Base-by-base conservation (phyloP, 2,888 invertebrate species). In the Rhodophaea formosa region DNA sequence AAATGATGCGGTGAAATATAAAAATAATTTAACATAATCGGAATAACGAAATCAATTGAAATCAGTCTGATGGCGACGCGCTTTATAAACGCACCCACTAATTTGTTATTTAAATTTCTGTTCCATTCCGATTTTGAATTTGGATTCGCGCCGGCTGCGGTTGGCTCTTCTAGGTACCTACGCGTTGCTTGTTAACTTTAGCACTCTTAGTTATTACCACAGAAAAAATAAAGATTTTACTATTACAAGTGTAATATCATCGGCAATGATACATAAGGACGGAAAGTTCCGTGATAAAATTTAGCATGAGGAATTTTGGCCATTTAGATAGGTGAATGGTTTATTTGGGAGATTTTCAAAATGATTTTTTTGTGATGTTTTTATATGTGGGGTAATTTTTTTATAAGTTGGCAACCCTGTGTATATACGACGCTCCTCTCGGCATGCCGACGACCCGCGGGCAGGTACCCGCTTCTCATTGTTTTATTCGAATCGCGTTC, bases 71-170 rank as follows among this genome's bases (percentile, higher is more conserved):
- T 78, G 77, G 74, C 77, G 75, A 78, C 82, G 84, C 78, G 81
- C 79, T 79, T 82, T 79, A 75, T 77, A 78, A 81, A 80, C 81
- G 79, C 80, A 79, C 79, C 79, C 77, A 81, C 81, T 82, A 80
- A 88, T 88, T 87, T 87, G 88, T 84, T 86, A 88, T 87, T 88
- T 84, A 86, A 86, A 88, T 87, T 82, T 77, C 72, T 79, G 76
- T 80, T 79, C 82, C 75, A 80, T 84, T 83, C 82, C 80, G 80
- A 82, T 87, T 86, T 87, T 79, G 81, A 81, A 80, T 84, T 81
- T 70, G 76, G 75, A 79, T 80, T 83, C 77, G 79, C 79, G 74
- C 71, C 71, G 70, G 65, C 60, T 57, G 61, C 60, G 61, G 51
- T 51, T 32, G 51, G 64, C 68, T 51, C 16, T 17, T 14, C 30